phyloP scores from a whole-genome alignment of 2,888 invertebrate genomes.

The Oasisia sp. region DNA sequence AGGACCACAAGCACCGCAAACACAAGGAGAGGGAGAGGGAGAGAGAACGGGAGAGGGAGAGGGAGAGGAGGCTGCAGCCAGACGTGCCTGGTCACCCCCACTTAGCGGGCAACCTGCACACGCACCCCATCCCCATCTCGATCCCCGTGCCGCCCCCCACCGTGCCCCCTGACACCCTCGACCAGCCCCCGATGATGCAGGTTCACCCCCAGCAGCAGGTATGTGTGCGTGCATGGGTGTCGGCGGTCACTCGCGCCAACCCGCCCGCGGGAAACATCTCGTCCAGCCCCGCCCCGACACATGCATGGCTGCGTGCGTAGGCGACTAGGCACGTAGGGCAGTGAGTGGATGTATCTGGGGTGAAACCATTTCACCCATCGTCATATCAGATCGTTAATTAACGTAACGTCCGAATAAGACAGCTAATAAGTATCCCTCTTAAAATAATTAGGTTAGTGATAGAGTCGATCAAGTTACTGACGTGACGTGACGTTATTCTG shows the following conservation, averaged over 20 bases:
- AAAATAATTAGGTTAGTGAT: background rate
- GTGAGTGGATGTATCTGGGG: background rate
- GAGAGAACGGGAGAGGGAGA: background rate
- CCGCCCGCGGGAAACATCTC: background rate
- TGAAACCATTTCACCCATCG: background rate
- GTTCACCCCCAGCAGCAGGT: conserved; percentile 23
- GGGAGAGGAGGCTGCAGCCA: background rate
- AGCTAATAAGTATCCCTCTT: background rate
- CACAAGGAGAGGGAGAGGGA: conserved; percentile 14
- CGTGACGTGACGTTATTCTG: background rate
- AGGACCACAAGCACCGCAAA: conserved; percentile 25
- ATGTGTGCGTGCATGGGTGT: background rate
- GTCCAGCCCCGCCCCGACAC: background rate
- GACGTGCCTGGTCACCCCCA: conserved; percentile 7
- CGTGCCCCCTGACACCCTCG: conserved; percentile 23
- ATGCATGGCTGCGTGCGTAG: background rate
- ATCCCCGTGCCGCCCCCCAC: conserved; percentile 29
- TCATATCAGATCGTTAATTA: background rate
- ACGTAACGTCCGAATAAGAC: background rate
- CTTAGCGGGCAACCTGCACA: conserved; percentile 4
- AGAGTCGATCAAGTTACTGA: background rate
- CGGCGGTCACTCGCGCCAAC: background rate
- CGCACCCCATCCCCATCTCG: conserved; percentile 13
- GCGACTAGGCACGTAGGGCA: background rate
- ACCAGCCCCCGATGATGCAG: conserved; percentile 21